These are phyloP conservation scores for Dolichomitus sp. DNA, from an alignment of 2,888 invertebrate genomes.

Conservation along the genomic window DNA sequence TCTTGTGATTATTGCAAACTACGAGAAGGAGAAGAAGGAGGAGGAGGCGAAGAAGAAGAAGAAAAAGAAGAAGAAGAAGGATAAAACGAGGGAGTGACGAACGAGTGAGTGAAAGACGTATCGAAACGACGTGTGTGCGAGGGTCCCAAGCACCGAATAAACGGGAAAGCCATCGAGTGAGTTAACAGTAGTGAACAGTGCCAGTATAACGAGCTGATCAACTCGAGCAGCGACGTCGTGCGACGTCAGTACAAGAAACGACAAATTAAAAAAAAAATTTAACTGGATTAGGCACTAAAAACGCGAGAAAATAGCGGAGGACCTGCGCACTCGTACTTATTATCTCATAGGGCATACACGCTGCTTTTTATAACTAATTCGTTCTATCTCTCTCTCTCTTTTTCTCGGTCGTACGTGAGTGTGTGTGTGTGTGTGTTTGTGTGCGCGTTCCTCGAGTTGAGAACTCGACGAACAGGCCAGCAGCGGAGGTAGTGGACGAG, in stretches of 20 bases:
- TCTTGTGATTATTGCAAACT: background rate
- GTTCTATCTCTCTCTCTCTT: background rate
- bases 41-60: background rate
- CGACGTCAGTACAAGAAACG: background rate
- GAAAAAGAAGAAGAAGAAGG: background rate
- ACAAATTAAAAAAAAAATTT: background rate
- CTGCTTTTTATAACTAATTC: constrained; percentile 21
- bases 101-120: background rate
- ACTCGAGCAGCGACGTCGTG: background rate
- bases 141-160: constrained; percentile 15
- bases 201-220: background rate
- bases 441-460: constrained; percentile 64
- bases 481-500: constrained; percentile 28
- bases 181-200: constrained; percentile 8
- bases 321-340: constrained; percentile 35
- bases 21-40: background rate
- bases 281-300: background rate
- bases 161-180: constrained; percentile 23
- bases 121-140: constrained; percentile 7
- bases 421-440: constrained; percentile 33
- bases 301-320: constrained; percentile 4
- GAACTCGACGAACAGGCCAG: constrained; percentile 63
- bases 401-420: constrained; percentile 1
- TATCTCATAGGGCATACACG: constrained; percentile 8
- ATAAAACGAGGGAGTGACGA: constrained; percentile 1